Percentiles rank a stretch among this genome's conserved stretches.
Conservation (phyloP, 2,888 invertebrate species). For the Microdon myrmicae region DNA sequence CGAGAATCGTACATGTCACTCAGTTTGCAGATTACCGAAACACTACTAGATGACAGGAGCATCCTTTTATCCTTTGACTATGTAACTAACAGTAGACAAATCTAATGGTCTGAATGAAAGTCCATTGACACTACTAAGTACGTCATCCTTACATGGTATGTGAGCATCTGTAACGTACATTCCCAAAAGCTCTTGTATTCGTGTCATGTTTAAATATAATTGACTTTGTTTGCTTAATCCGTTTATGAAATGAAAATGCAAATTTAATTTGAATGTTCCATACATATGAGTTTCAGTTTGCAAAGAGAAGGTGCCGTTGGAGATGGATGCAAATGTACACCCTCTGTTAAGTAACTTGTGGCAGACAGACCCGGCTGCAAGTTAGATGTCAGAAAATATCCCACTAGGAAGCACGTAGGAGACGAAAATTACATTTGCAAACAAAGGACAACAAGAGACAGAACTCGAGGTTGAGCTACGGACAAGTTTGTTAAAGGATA, state of each 20-base stretch:
- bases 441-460: too few species aligned
- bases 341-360: conserved; percentile 29
- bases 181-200: conserved; percentile 44
- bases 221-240: conserved; percentile 56
- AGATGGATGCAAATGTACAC: conserved; percentile 31
- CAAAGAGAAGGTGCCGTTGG: conserved; percentile 41
- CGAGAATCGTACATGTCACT: too few species aligned
- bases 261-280: conserved; percentile 55
- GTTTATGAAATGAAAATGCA: conserved; percentile 56
- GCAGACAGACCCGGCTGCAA: conserved; percentile 49
- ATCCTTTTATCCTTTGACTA: too few species aligned
- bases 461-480: too few species aligned
- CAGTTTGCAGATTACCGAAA: too few species aligned
- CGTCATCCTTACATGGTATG: too few species aligned
- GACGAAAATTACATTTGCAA: too few species aligned
- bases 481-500: too few species aligned
- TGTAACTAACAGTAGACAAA: too few species aligned
- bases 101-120: too few species aligned
- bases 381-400: conserved; percentile 47
- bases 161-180: conserved; percentile 22
- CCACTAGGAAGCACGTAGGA: conserved; percentile 43
- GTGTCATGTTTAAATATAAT: conserved; percentile 55
- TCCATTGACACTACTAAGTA: too few species aligned
- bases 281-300: conserved; percentile 51
- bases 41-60: too few species aligned